A percentile compares a stretch with the other conserved stretches of the same genome.
Evolutionary conservation across 2,797 vertebrate species (phyloP).

Genomic region (Anniella stebbinsi): DNA sequence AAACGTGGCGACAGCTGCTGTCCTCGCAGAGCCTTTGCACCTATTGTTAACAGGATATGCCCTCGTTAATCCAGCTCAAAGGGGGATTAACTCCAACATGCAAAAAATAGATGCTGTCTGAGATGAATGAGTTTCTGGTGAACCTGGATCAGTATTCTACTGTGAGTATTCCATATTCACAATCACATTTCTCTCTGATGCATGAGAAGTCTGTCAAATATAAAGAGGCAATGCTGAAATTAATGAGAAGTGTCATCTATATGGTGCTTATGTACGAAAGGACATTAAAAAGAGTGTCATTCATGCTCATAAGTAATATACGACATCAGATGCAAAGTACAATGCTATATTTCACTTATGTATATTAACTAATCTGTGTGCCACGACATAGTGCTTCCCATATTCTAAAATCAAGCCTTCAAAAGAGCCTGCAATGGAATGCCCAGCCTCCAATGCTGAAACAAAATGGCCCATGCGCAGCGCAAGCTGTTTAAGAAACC

Average conservation of each 20-base stretch:
- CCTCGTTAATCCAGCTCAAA: constrained; percentile 48
- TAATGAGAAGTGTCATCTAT: not conserved
- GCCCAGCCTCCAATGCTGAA: not conserved
- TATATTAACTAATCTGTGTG: not conserved
- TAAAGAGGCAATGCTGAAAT: not conserved
- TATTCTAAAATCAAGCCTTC: not conserved
- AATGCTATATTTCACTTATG: not conserved
- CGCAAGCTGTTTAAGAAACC: not conserved
- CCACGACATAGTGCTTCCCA: not conserved
- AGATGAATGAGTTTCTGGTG: not conserved
- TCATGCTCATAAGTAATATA: not conserved
- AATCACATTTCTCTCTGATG: not conserved
- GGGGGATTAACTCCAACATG: not conserved
- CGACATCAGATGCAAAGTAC: not conserved
- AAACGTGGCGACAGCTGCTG: not conserved
- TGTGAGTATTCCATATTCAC: not conserved
- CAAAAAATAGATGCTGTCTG: constrained; percentile 66
- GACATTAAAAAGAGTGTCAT: not conserved
- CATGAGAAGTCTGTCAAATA: not conserved
- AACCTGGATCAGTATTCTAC: not conserved
- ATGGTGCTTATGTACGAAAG: not conserved
- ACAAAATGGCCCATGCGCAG: not conserved
- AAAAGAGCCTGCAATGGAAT: not conserved
- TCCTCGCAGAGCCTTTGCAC: rapidly evolving
- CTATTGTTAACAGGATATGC: constrained; percentile 3